These are phyloP conservation scores for Helleia helle DNA, from an alignment of 2,888 invertebrate species.

Conservation along the genomic window DNA sequence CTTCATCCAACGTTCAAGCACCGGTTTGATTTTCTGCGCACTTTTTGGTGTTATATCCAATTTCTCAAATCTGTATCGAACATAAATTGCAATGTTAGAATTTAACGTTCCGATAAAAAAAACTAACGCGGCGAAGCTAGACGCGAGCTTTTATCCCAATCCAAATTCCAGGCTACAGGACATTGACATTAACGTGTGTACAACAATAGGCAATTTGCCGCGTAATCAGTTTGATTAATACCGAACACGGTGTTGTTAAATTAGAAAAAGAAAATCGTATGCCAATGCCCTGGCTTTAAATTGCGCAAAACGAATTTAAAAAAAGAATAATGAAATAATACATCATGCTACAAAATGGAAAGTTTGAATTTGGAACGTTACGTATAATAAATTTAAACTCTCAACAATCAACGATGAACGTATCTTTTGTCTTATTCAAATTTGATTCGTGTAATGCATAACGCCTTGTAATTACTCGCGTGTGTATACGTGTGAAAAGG, in stretches of 20 bases:
- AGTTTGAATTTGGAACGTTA: constrained; percentile 61
- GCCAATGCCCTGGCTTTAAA: constrained; percentile 94
- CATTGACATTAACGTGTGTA: constrained; percentile 76
- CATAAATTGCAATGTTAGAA: constrained; percentile 68
- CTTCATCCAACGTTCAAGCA: constrained; percentile 98
- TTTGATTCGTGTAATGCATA: constrained; percentile 63
- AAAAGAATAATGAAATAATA: constrained; percentile 68
- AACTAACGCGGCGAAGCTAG: constrained; percentile 29
- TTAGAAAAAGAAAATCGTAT: constrained; percentile 74
- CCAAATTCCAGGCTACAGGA: constrained; percentile 73
- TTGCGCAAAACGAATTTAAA: constrained; percentile 69
- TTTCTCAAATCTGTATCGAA: constrained; percentile 95
- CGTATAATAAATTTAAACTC: constrained; percentile 61
- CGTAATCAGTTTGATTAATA: constrained; percentile 74
- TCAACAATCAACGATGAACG: constrained; percentile 40
- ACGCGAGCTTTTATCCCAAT: constrained; percentile 33
- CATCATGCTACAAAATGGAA: constrained; percentile 71
- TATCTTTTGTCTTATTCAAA: constrained; percentile 63
- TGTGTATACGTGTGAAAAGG: constrained; percentile 70
- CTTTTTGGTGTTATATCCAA: constrained; percentile 99
- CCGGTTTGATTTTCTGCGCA: constrained; percentile 99
- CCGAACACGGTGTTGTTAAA: constrained; percentile 66
- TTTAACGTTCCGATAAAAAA: constrained; percentile 45
- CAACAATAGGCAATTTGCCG: constrained; percentile 72
- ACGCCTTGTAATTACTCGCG: constrained; percentile 63